phyloP scores from a whole-genome alignment of 2,797 vertebrate genomes.

The Triplophysa yarkandensis region DNA sequence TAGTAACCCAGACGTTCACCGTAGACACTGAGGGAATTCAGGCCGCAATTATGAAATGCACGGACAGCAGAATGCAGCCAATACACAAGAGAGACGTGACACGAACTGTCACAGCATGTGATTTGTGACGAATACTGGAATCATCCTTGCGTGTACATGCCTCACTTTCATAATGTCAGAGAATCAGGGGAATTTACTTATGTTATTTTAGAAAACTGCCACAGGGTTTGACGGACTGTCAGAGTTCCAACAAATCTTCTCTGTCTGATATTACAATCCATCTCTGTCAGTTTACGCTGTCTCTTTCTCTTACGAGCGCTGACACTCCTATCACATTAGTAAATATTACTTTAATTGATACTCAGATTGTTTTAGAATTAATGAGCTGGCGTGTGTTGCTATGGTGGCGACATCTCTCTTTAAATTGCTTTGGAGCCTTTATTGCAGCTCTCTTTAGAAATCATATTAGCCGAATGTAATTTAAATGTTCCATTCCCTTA shows the following conservation, averaged over 20 bases:
- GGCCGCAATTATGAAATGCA: neutral
- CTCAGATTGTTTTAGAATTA: slow-evolving; percentile 71
- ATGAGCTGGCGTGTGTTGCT: slow-evolving; percentile 72
- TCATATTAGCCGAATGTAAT: slow-evolving; percentile 73
- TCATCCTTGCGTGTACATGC: slow-evolving; percentile 29
- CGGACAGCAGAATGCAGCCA: slow-evolving; percentile 3
- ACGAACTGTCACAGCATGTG: slow-evolving; percentile 25
- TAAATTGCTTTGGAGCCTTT: slow-evolving; percentile 69
- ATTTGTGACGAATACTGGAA: slow-evolving; percentile 33
- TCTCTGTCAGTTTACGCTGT: slow-evolving; percentile 44
- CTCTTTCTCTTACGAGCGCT: slow-evolving; percentile 18
- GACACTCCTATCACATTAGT: slow-evolving; percentile 69
- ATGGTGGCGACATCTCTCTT: slow-evolving; percentile 59
- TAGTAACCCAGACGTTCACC: too few relatives aligned
- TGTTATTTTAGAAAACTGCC: slow-evolving; percentile 52
- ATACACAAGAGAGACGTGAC: slow-evolving; percentile 31
- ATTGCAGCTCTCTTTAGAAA: slow-evolving; percentile 65
- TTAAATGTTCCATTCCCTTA: slow-evolving; percentile 69
- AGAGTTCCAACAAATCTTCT: slow-evolving; percentile 42
- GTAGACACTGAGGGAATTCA: neutral
- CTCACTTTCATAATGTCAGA: slow-evolving; percentile 54
- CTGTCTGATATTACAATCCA: slow-evolving; percentile 55
- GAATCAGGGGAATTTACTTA: slow-evolving; percentile 47
- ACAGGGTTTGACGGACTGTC: slow-evolving; percentile 50
- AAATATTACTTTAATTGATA: slow-evolving; percentile 75